Conservation (phyloP, 1,140 invertebrate genomes). For the Colletes latitarsis region DNA sequence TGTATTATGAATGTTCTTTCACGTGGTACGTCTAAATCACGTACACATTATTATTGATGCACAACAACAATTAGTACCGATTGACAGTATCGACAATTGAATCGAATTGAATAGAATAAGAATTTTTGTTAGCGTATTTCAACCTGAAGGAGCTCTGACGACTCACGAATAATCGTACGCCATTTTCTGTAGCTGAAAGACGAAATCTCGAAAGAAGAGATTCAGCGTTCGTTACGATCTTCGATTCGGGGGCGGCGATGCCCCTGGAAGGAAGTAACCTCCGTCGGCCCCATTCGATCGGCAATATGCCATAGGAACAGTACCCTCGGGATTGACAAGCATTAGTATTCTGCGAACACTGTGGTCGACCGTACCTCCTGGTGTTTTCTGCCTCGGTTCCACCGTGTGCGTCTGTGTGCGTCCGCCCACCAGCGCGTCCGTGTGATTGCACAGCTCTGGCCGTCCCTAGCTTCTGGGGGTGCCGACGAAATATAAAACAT, state of each 20-base stretch:
- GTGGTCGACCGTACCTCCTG: constrained; percentile 48
- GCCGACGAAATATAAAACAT: constrained; percentile 59
- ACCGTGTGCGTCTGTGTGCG: neutral
- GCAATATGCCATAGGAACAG: constrained; percentile 55
- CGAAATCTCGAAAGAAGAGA: constrained; percentile 14
- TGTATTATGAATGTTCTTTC: too few relatives aligned
- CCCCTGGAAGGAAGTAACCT: constrained; percentile 14
- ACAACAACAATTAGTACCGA: too few relatives aligned
- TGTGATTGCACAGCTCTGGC: constrained; percentile 25
- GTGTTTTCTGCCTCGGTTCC: constrained; percentile 49
- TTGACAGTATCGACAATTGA: too few relatives aligned
- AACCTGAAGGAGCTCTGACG: too few relatives aligned
- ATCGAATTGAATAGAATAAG: too few relatives aligned
- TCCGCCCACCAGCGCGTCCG: neutral
- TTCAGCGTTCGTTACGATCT: constrained; percentile 39
- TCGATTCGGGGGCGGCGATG: constrained; percentile 39
- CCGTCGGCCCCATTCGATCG: constrained; percentile 53
- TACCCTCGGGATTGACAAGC: constrained; percentile 53
- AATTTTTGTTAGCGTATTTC: too few relatives aligned
- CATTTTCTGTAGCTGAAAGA: too few relatives aligned
- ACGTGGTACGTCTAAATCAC: too few relatives aligned
- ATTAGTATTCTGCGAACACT: constrained; percentile 62
- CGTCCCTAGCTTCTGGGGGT: constrained; percentile 17
- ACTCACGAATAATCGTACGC: too few relatives aligned
- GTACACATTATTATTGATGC: too few relatives aligned